These are phyloP conservation scores for Caenorhabditis becei DNA, from an alignment of 2,888 invertebrate species.

Conservation along the genomic window DNA sequence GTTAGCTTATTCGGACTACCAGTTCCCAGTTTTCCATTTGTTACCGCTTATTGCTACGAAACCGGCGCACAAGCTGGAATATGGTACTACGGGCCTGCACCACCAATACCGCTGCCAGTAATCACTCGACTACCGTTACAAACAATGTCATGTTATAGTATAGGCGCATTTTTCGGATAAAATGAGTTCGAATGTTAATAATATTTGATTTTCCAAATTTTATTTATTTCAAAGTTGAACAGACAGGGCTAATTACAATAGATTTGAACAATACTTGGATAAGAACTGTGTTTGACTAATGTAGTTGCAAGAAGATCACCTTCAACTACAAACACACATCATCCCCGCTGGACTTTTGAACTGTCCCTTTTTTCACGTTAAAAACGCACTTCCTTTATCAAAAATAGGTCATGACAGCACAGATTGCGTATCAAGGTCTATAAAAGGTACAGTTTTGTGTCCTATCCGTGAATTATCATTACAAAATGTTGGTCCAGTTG, in stretches of 20 bases:
- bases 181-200: too few species aligned
- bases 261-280: too few species aligned
- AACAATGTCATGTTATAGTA: neutral
- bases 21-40: neutral
- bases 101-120: neutral
- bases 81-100: slow-evolving; percentile 34
- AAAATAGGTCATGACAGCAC: slow-evolving; percentile 3
- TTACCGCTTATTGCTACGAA: slow-evolving; percentile 27
- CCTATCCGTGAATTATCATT: neutral
- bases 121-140: too few species aligned
- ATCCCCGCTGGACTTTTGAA: neutral
- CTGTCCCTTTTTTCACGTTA: neutral
- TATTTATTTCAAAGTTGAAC: too few species aligned
- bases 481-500: neutral
- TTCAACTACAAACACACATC: neutral
- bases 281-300: too few species aligned
- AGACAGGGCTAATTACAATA: too few species aligned
- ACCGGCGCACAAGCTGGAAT: slow-evolving; percentile 37
- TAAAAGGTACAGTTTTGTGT: neutral
- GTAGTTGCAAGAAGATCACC: neutral
- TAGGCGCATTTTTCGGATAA: neutral
- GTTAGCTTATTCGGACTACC: slow-evolving; percentile 12
- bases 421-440: neutral
- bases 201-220: too few species aligned
- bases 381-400: neutral